Conservation (phyloP, 2,797 vertebrate genomes). For the Cetoscarus ocellatus region DNA sequence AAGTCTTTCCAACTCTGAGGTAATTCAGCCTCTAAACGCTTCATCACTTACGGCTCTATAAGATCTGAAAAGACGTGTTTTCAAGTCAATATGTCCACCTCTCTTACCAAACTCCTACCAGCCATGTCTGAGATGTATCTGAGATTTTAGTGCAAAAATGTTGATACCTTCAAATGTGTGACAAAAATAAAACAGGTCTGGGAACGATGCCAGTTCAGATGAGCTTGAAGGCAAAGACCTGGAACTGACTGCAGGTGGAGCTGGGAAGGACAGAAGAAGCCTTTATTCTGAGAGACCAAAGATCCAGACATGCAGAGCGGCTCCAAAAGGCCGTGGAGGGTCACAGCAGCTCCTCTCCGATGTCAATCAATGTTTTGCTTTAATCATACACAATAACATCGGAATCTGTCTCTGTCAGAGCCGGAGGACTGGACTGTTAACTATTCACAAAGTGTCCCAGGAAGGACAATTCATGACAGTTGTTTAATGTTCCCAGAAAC, state of each 20-base stretch:
- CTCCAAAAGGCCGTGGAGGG: slow-evolving; percentile 4
- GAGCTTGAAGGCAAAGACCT: slow-evolving; percentile 38
- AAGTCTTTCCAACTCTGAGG: no score
- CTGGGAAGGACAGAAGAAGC: slow-evolving; percentile 32
- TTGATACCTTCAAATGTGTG: slow-evolving; percentile 11
- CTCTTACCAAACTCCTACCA: not conserved
- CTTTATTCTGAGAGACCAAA: slow-evolving; percentile 10
- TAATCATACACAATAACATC: slow-evolving; percentile 25
- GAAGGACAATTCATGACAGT: slow-evolving; percentile 31
- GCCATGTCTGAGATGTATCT: slow-evolving; percentile 7
- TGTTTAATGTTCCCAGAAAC: slow-evolving; percentile 8
- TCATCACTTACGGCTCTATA: not conserved
- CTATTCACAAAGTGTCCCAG: slow-evolving; percentile 37
- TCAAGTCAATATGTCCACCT: not conserved
- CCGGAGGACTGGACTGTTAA: slow-evolving; percentile 21
- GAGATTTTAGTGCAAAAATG: slow-evolving; percentile 1
- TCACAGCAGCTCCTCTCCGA: slow-evolving; percentile 15
- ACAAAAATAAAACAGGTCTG: slow-evolving; percentile 34
- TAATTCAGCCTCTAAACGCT: no score
- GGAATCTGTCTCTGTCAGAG: slow-evolving; percentile 5
- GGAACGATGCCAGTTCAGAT: slow-evolving; percentile 47
- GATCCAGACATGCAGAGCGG: slow-evolving; percentile 19
- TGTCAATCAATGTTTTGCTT: slow-evolving; percentile 33
- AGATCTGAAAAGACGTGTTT: not conserved
- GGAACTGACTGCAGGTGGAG: slow-evolving; percentile 24